Evolutionary conservation across 1,140 invertebrate species (phyloP), one percentile per base, ranked within the genome.

Genomic region (Drosophila orena): DNA sequence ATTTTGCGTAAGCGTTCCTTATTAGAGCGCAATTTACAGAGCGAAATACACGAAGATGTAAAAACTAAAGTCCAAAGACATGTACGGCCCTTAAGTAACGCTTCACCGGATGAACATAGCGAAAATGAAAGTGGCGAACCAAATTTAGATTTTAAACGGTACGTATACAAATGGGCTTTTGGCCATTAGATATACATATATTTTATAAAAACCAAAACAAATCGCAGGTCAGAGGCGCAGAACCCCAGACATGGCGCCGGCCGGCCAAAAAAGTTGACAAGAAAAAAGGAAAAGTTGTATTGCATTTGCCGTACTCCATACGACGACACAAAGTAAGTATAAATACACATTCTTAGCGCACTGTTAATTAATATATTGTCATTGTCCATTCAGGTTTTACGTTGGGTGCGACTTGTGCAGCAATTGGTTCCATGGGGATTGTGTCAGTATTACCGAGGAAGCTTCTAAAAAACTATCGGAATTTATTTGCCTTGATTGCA

Each of bases 361-460:
- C 8, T 44, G 10, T 20, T 44, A 20, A 20, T 20, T 44, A 11
- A 44, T 4, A 20, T 4, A 17, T 52, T 55, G 8, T 34, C 12
- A 42, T 11, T 78, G 83, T 47, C 5, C 1, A 8, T 60, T 12
- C 86, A 98, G 97, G 92, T 99, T 99, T 93, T 99, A 99, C 93
- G 97, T 99, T 74, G 98, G 97, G 37, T 99, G 99, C 93, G 98
- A 99, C 93, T 93, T 97, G 58, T 99, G 98, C 92, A 97, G 97
- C 77, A 98, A 99, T 93, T 99, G 98, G 98, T 99, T 99, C 93
- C 98, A 99, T 92, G 98, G 98, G 2, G 96, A 97, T 79, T 99
- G 99, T 92, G 98, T 99, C 2, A 97, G 97, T 20, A 97, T 99
- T 43, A 98, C 97, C 0, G 97, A 99, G 92, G 96, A 96, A 91